Evolutionary conservation across 2,113 vertebrate genomes (phyloP), one percentile per base, ranked within the genome.

Genomic region (Cyprinodon variegatus): DNA sequence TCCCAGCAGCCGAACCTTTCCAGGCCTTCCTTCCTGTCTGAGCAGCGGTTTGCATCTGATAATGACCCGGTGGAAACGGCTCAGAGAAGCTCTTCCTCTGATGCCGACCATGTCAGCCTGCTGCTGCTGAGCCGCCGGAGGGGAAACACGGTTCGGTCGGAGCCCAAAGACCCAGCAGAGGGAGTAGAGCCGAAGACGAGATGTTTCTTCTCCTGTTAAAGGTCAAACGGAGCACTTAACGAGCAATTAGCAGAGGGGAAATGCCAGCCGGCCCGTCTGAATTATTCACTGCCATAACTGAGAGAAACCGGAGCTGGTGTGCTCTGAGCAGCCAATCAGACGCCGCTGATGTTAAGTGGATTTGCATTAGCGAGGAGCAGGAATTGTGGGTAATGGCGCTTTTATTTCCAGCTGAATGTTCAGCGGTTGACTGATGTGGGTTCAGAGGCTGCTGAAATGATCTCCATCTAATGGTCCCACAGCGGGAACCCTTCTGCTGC

Each of bases 221-320:
- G 83, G 85, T 86, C 83, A 79, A 86, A 71, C 70, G 72, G 72
- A 64, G 69, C 77, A 53, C 68, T 84, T 85, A 89, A 79, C 65
- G 65, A 86, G 87, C 87, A 82, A 88, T 90, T 90, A 90, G 82
- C 62, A 3, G 43, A 61, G 29, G 70, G 79, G 77, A 87, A 86
- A 87, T 84, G 85, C 70, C 77, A 84, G 66, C 50, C 17, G 71
- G 76, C 68, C 63, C 74, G 2, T 37, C 63, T 90, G 79, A 79
- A 88, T 89, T 89, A 88, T 84, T 88, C 79, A 87, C 73, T 60
- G n/a, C 2, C 7, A 76, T 61, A 81, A 83, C 82, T 78, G 5
- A 74, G 69, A 63, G 74, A 82, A 60, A 36, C 2, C 3, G 37
- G 43, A 66, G 70, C 62, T 41, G 67, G 29, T 66, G 50, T 40